Percentiles rank a stretch among this genome's conserved stretches.
Conservation (phyloP, 2,113 vertebrate species). For the Ardeotis arabs region DNA sequence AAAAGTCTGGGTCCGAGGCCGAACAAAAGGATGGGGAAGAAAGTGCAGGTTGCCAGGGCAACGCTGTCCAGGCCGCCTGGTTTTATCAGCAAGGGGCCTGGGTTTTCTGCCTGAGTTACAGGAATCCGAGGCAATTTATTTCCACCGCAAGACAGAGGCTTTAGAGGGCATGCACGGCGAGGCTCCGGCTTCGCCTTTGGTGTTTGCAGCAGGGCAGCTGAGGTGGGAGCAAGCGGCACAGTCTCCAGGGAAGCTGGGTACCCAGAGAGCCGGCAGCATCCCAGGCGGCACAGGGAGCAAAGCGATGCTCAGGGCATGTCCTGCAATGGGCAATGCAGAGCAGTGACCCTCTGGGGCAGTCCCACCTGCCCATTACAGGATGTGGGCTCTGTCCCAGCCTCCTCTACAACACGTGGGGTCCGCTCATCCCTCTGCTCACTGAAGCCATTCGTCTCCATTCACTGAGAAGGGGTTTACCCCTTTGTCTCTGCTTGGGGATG, state of each 20-base stretch:
- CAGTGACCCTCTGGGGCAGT: fast-evolving
- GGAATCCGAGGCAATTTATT: constrained; percentile 76
- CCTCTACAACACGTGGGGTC: background rate
- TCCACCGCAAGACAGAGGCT: constrained; percentile 53
- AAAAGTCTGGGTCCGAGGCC: constrained; percentile 77
- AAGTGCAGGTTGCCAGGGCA: constrained; percentile 79
- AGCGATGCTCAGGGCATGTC: fast-evolving
- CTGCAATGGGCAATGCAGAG: background rate
- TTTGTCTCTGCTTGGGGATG: background rate
- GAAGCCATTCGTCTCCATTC: background rate
- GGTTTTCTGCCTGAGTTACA: constrained; percentile 75
- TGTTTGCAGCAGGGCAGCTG: constrained; percentile 10
- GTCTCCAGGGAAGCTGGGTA: background rate
- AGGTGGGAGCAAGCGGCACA: fast-evolving
- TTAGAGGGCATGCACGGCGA: background rate
- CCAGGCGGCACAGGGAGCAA: fast-evolving
- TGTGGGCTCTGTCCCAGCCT: background rate
- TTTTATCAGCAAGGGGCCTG: constrained; percentile 79
- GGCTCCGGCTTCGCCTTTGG: background rate
- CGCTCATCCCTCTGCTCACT: background rate
- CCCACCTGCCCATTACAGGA: background rate
- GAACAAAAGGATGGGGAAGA: constrained; percentile 81
- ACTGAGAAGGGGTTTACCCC: background rate
- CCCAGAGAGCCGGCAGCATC: background rate
- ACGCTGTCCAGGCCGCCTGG: constrained; percentile 74